Conservation (phyloP, 2,113 vertebrate genomes). For the Rhabdornis inornatus region DNA sequence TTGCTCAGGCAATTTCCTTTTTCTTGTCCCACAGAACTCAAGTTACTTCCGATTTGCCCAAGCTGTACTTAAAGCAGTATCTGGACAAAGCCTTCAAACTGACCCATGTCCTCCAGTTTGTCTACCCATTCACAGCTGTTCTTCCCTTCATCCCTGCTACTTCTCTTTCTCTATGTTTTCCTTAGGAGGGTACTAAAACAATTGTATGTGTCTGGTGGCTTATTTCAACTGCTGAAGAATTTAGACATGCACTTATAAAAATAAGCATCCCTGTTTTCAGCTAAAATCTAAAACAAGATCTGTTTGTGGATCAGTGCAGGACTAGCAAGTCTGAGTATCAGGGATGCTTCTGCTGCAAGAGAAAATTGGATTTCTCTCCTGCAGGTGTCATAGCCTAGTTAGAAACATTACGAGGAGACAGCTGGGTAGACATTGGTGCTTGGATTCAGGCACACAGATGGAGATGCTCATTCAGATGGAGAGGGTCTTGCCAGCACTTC, state of each 20-base stretch:
- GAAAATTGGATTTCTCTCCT: not conserved
- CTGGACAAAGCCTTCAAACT: not conserved
- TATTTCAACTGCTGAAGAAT: not conserved
- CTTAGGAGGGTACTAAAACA: not conserved
- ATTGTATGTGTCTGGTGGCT: not conserved
- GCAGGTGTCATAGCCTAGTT: not conserved
- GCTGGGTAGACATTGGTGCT: not conserved
- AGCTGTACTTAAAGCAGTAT: not conserved
- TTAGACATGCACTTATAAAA: not conserved
- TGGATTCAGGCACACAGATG: not conserved
- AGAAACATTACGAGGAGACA: not conserved
- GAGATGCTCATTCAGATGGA: not conserved
- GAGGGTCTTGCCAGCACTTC: not conserved
- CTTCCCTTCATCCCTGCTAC: not conserved
- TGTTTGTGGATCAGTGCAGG: not conserved
- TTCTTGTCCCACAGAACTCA: not conserved
- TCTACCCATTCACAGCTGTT: not conserved
- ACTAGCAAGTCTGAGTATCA: not conserved
- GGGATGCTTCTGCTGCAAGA: not conserved
- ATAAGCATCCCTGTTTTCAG: not conserved
- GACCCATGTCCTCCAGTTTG: not conserved
- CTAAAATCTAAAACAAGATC: not conserved
- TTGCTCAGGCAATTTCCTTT: not conserved
- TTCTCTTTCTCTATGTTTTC: not conserved
- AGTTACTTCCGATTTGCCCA: not conserved